These are phyloP conservation scores for Peromyscus melanophrys DNA, from an alignment of 2,797 vertebrate species.

Conservation along the genomic window DNA sequence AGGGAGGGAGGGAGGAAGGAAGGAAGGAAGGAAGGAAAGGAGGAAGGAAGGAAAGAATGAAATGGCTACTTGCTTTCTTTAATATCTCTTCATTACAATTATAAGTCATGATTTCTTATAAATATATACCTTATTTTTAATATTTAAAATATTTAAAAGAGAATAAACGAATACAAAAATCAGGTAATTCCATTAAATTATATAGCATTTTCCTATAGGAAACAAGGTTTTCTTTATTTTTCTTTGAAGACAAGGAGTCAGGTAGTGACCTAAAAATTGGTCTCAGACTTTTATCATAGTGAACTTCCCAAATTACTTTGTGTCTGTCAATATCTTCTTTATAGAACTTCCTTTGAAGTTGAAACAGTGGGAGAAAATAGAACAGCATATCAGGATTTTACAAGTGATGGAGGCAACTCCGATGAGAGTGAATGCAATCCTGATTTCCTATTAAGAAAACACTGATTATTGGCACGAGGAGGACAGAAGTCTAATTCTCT, in stretches of 20 bases:
- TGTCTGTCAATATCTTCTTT: background rate
- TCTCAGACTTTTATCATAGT: background rate
- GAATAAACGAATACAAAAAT: background rate
- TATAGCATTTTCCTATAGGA: background rate
- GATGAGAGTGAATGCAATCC: background rate
- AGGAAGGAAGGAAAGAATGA: background rate
- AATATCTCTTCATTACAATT: background rate
- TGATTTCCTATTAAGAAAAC: constrained; percentile 39
- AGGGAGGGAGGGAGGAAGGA: background rate
- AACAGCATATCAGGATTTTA: background rate
- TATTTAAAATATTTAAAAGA: background rate
- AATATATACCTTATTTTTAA: background rate
- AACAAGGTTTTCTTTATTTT: background rate
- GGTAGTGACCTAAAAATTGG: background rate
- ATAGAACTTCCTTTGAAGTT: background rate
- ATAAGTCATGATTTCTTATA: background rate
- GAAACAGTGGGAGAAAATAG: background rate
- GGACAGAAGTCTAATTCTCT: constrained; percentile 6
- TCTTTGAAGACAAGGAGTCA: background rate
- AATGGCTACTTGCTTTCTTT: background rate
- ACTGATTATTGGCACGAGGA: background rate
- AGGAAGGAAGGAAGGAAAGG: background rate
- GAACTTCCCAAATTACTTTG: background rate
- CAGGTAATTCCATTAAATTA: background rate
- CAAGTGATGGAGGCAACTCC: background rate